Base-by-base conservation (phyloP, 2,797 vertebrate species). In the Corythornis leucogaster region DNA sequence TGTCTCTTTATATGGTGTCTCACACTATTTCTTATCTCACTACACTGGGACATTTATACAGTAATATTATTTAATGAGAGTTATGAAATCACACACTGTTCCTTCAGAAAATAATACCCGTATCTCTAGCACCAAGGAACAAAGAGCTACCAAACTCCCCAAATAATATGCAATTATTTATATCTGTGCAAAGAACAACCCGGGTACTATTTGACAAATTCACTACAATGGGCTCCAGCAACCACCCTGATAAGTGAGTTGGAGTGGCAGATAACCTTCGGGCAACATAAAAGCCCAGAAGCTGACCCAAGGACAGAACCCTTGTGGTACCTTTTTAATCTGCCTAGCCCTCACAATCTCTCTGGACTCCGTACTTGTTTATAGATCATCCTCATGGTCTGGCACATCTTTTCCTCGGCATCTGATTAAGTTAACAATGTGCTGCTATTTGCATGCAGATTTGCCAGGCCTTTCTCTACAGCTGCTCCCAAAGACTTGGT, bases 381-480 rank as follows among this genome's bases (percentile, higher is more conserved):
- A 97, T 97, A 97, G 97, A 97, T 97, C 96, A 93, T 97, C 97
- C 96, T 97, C 93, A 89, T 96, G 96, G 96, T 96, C 97, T 97
- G 98, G 97, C 97, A 97, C 97, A 97, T 98, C 98, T 98, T 98
- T 98, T 98, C 98, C 98, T 98, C 98, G 98, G 99, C 98, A 99
- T 99, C 99, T 99, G 99, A 99, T 99, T 99, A 99, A 99, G 98
- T 99, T 99, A 99, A 99, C 99, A 99, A 99, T 99, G 99, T 98
- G 98, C 98, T 98, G 99, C 99, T 99, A 99, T 99, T 99, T 99
- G 98, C 99, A 99, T 99, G 99, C 98, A 99, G 99, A 99, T 99
- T 99, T 99, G 97, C 98, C 97, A 98, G 98, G 98, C 98, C 98
- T 98, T 98, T 98, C 98, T 98, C 98, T 98, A 98, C 98, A 98